A percentile compares a stretch with the other conserved stretches of the same genome.
phyloP scores from a whole-genome alignment of 2,888 invertebrate genomes.

The Hermodice carunculata region DNA sequence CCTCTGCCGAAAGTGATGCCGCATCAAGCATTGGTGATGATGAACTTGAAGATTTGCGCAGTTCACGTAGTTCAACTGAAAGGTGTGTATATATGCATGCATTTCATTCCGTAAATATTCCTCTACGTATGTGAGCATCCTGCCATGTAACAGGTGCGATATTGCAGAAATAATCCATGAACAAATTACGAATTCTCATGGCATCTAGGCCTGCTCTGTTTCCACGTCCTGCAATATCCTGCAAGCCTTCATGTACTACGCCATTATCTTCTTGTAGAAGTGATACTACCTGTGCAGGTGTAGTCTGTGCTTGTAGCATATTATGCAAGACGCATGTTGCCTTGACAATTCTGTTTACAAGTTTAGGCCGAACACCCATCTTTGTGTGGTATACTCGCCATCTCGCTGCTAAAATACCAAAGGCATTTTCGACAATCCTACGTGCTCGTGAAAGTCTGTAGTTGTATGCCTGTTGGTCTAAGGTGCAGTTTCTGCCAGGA shows the following conservation, averaged over 20 bases:
- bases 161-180: too few species aligned
- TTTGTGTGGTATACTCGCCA: slow-evolving; percentile 12
- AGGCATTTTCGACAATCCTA: slow-evolving; percentile 18
- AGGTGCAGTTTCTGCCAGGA: neutral
- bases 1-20: too few species aligned
- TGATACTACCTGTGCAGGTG: neutral
- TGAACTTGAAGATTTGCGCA: too few species aligned
- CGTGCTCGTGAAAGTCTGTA: slow-evolving; percentile 23
- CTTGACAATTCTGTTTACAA: neutral
- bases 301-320: slow-evolving; percentile 1
- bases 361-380: neutral
- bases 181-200: too few species aligned
- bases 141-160: too few species aligned
- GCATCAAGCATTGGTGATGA: too few species aligned
- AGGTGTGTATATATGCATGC: too few species aligned
- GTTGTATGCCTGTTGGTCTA: slow-evolving; percentile 22
- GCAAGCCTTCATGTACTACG: neutral
- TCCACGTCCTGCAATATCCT: too few species aligned
- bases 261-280: neutral
- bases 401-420: slow-evolving; percentile 20
- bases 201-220: too few species aligned
- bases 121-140: too few species aligned
- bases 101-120: too few species aligned
- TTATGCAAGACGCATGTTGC: slow-evolving; percentile 13
- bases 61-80: too few species aligned